Evolutionary conservation across 2,888 invertebrate genomes (phyloP).

Genomic region (Plagodis dolabraria): DNA sequence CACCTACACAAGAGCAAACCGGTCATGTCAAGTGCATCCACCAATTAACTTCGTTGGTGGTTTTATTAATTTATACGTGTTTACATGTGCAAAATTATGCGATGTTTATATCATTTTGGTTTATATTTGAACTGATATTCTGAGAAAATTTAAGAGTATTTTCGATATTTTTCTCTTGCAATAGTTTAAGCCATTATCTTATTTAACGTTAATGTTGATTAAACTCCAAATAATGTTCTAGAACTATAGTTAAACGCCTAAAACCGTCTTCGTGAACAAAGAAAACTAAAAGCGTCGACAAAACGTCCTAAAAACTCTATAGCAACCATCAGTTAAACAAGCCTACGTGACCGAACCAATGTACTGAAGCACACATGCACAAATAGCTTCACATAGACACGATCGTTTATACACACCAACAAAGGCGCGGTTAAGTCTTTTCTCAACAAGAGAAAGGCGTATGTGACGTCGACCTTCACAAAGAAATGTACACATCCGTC

Average conservation of each 20-base stretch:
- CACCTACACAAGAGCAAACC: conserved; percentile 50
- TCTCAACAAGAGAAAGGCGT: conserved; percentile 41
- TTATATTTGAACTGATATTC: neutral
- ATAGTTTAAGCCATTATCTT: neutral
- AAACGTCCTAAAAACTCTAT: conserved; percentile 64
- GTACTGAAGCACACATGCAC: conserved; percentile 65
- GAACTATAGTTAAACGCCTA: conserved; percentile 7
- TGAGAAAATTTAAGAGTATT: neutral
- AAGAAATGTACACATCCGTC: conserved; percentile 71
- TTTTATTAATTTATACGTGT: conserved; percentile 9
- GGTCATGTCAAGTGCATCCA: conserved; percentile 48
- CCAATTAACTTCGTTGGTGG: neutral
- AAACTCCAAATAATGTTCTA: neutral
- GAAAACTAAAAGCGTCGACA: conserved; percentile 42
- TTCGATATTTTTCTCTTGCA: neutral
- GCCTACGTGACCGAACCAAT: conserved; percentile 81
- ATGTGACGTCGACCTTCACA: conserved; percentile 78
- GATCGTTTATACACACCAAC: conserved; percentile 61
- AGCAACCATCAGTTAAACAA: conserved; percentile 57
- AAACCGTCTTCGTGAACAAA: conserved; percentile 50
- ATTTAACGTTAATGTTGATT: neutral
- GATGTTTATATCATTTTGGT: neutral
- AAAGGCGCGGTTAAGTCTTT: conserved; percentile 65
- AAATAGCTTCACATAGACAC: conserved; percentile 42
- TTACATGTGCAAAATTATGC: neutral